Base-by-base conservation (phyloP, 2,888 invertebrate species). In the Xestia rhomboidea region DNA sequence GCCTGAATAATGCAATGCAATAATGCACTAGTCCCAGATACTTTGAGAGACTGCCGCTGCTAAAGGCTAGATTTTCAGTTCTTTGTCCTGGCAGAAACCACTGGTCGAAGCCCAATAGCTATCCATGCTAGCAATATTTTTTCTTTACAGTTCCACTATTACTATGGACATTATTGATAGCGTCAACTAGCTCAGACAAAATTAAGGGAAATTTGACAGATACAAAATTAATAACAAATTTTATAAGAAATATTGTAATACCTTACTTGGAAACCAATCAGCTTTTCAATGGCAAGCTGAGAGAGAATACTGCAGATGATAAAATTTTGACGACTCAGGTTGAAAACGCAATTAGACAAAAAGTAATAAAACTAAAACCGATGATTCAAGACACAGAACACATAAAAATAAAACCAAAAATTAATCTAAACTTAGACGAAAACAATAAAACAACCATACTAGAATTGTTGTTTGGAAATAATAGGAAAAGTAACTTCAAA, bases 371-470 rank as follows among this genome's bases (percentile, higher is more conserved):
- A 77, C 82, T 95, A 24, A 87, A 88, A 86, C 88, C 89, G 18
- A 85, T 87, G 67, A 83, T 95, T 46, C 92, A 94, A 90, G 93
- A 95, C 57, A 89, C 91, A 6, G 88, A 90, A 6, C 73, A 77
- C 15, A 27, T 8, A 13, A 38, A 82, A 54, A 64, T 74, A 7
- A 84, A 88, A n/a, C 68, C 67, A 5, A 82, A 87, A 10, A 81
- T 90, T 18, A 90, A 89, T 46, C 21, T 90, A 49, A 87, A 88
- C 2, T 70, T 92, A 49, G 87, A 90, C 73, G 90, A 89, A 1
- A 87, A 91, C 2, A 75, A 87, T 1, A 93, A 95, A 68, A 94
- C 94, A 0, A 93, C 92, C 10, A 93, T 94, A 24, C 86, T 95
- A 84, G 94, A 95, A 87, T 91, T 93, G 27, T 11, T 89, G 73